phyloP scores from a whole-genome alignment of 2,113 vertebrate genomes.

The Apus apus region DNA sequence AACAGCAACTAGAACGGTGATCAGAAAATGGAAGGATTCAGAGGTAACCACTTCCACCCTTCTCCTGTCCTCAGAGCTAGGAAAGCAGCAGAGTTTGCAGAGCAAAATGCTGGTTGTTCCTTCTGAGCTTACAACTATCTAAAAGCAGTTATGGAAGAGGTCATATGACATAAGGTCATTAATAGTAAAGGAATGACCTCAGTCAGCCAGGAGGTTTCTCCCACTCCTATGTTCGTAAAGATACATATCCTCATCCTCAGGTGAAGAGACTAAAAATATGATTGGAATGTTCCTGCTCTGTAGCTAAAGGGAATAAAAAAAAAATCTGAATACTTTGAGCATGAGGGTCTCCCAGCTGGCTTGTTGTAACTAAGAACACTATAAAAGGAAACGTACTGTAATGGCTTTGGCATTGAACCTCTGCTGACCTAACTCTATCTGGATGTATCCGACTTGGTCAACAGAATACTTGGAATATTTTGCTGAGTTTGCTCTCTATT shows the following conservation, averaged over 20 bases:
- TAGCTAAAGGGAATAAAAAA: neutral
- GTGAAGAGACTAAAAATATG: neutral
- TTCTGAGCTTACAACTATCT: neutral
- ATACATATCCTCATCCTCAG: neutral
- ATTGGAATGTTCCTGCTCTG: neutral
- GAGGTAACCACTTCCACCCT: neutral
- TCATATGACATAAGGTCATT: neutral
- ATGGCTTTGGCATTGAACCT: slow-evolving; percentile 59
- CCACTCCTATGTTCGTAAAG: neutral
- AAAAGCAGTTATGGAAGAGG: neutral
- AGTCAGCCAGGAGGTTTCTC: neutral
- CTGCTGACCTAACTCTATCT: slow-evolving; percentile 54
- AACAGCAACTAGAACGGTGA: neutral
- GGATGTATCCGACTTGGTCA: slow-evolving; percentile 56
- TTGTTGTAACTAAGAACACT: slow-evolving; percentile 16
- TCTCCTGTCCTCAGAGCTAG: neutral
- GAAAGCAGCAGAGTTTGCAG: neutral
- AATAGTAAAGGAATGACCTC: neutral
- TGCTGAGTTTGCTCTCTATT: slow-evolving; percentile 67
- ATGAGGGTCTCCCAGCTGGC: slow-evolving; percentile 17
- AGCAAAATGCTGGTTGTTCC: neutral
- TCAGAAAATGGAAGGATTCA: neutral
- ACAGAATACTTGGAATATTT: slow-evolving; percentile 68
- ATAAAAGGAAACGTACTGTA: slow-evolving; percentile 27
- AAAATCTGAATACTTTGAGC: neutral